Conservation (phyloP, 2,113 vertebrate genomes). For the Oxyura jamaicensis region DNA sequence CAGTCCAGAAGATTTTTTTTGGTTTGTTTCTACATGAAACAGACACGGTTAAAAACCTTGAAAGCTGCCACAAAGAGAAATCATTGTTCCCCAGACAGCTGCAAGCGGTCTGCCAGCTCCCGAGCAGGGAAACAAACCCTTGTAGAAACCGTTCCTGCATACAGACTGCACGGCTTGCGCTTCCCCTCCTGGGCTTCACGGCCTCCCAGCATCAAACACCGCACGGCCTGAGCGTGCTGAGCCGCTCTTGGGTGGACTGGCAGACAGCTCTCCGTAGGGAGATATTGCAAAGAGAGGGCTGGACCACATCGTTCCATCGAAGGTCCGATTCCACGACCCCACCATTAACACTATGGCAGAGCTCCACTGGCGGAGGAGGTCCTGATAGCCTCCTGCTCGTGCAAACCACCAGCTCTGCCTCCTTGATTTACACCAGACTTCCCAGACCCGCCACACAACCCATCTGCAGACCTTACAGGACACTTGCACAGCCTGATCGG, state of each 20-base stretch:
- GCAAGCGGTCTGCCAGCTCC: background rate
- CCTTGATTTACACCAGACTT: background rate
- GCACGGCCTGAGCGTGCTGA: background rate
- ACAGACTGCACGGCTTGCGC: background rate
- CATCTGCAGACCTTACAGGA: background rate
- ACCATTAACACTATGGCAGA: background rate
- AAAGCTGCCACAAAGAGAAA: background rate
- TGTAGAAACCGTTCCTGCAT: background rate
- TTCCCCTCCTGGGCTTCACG: background rate
- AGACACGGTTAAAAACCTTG: background rate
- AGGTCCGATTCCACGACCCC: background rate
- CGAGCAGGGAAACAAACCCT: background rate
- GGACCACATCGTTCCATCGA: background rate
- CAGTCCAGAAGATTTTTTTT: accelerated
- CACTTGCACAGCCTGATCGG: background rate
- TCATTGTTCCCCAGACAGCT: background rate
- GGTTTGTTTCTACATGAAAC: background rate
- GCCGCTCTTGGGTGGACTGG: background rate
- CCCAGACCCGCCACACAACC: background rate
- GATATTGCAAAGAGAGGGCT: background rate
- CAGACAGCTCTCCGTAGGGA: background rate
- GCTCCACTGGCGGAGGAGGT: background rate
- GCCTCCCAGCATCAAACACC: background rate
- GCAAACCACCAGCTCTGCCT: background rate
- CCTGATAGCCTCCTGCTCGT: background rate